Evolutionary conservation across 2,888 invertebrate genomes (phyloP), one percentile per base, ranked within the genome.

Genomic region (Charanyca ferruginea): DNA sequence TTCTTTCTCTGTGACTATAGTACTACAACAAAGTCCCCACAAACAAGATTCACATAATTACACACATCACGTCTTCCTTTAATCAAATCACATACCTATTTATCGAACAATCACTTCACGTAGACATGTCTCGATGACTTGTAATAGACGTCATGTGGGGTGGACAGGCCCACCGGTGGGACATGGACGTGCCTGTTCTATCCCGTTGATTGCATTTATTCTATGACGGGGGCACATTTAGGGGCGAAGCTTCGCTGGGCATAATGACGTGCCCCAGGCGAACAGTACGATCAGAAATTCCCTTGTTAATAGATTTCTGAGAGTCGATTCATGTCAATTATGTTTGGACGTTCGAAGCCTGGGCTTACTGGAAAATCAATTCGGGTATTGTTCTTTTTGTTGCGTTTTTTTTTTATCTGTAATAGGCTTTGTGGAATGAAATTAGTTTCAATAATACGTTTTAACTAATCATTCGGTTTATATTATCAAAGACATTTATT

Each of bases 151-250:
- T 81, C 76, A 80, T 79, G 77, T 66, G 74, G 66, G 70, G 80
- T 72, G 59, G 70, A 77, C 76, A 78, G 67, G 72, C 75, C 70
- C 84, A 83, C 79, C 73, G 78, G 73, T 81, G 83, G 80, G 75
- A 73, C 80, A 83, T 67, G 83, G 70, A 88, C 89, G 88, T 88
- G 89, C 84, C 77, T 81, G 78, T 84, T 75, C 81, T 78, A 86
- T 84, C 79, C 55, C 76, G 61, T 76, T 86, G 87, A 88, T 89
- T 88, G 88, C 88, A 85, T 88, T 88, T 88, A 84, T 87, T 87
- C 83, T 83, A 82, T 86, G 84, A 84, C 81, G 78, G 77, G 76
- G 71, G 73, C 79, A 61, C 66, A 68, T 73, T 79, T 73, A 67
- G 77, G 72, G 72, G 59, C 55, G 57, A 72, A 53, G 66, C 73